Conservation (phyloP, 2,113 vertebrate species). For the Pleuronectes platessa region DNA sequence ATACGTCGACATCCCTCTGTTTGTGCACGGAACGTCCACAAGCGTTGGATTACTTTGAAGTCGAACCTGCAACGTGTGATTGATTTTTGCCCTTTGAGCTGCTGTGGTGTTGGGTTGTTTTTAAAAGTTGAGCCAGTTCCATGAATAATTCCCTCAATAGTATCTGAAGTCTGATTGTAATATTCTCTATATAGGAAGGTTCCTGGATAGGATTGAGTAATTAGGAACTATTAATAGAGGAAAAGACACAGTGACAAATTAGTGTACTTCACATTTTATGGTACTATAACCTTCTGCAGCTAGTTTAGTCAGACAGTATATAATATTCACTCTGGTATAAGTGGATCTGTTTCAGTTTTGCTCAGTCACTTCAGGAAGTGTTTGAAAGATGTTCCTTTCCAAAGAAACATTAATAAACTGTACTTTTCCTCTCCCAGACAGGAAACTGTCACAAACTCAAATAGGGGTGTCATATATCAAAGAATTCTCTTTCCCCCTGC, state of each 20-base stretch:
- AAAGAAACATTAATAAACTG: too few relatives aligned
- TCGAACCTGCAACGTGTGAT: slow-evolving; percentile 10
- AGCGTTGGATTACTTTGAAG: slow-evolving; percentile 16
- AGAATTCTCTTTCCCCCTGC: neutral
- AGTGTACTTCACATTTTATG: neutral
- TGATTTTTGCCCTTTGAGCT: slow-evolving; percentile 34
- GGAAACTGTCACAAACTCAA: neutral
- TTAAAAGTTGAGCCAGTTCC: neutral
- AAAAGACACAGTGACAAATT: neutral
- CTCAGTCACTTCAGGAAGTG: too few relatives aligned
- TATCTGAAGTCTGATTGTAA: neutral
- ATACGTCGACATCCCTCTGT: slow-evolving; percentile 41
- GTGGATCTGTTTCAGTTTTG: too few relatives aligned
- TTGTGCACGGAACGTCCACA: slow-evolving; percentile 23
- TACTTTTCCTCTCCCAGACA: too few relatives aligned
- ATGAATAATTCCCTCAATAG: neutral
- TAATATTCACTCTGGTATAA: too few relatives aligned
- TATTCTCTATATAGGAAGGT: neutral
- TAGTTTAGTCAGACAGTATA: too few relatives aligned
- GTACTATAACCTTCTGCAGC: neutral
- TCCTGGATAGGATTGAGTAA: neutral
- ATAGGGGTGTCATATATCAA: neutral
- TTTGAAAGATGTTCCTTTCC: too few relatives aligned
- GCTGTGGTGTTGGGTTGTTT: slow-evolving; percentile 2
- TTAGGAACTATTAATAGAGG: neutral